phyloP scores from a whole-genome alignment of 2,113 vertebrate genomes.

The Strix aluco region DNA sequence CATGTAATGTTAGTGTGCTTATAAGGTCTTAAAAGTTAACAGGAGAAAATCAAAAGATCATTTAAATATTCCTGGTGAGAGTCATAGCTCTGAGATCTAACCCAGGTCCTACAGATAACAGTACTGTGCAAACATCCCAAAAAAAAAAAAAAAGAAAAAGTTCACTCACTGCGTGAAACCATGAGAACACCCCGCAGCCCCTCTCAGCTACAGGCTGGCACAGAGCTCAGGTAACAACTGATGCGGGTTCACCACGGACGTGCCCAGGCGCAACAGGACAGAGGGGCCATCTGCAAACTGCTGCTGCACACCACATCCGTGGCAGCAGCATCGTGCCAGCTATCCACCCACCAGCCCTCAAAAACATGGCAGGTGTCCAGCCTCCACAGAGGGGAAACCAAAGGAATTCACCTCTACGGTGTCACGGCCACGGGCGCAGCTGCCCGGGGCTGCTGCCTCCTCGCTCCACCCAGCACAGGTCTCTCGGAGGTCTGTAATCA shows the following conservation, averaged over 20 bases:
- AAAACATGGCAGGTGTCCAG: fast-evolving
- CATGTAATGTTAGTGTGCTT: fast-evolving
- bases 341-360: background rate
- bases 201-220: background rate
- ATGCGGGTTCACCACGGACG: background rate
- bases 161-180: no score
- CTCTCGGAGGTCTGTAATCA: background rate
- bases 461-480: background rate
- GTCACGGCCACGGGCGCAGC: background rate
- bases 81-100: background rate
- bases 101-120: background rate
- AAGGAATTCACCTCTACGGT: no score
- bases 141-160: no score
- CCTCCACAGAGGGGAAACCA: background rate
- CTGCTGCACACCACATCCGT: background rate
- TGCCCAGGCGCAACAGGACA: fast-evolving
- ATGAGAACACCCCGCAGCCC: background rate
- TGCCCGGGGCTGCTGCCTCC: background rate
- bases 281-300: background rate
- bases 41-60: background rate
- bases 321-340: background rate
- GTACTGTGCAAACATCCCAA: background rate
- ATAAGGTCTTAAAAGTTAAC: background rate
- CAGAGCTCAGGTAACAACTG: background rate
- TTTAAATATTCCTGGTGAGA: background rate